Evolutionary conservation across 2,888 invertebrate genomes (phyloP).

Genomic region (Machimus rusticus): DNA sequence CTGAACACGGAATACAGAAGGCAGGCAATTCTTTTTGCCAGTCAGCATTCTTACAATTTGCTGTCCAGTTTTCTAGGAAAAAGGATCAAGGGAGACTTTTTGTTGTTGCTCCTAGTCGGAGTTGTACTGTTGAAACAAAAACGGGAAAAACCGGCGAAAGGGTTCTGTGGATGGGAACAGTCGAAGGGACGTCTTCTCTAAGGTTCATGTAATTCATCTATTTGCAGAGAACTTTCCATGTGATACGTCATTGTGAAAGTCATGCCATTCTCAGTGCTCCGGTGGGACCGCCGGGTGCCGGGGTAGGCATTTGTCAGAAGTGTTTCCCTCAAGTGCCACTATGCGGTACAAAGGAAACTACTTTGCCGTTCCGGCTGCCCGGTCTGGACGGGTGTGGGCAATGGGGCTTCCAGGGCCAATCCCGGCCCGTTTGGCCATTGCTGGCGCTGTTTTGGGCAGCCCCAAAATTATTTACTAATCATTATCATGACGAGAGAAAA

Average conservation of each 20-base stretch:
- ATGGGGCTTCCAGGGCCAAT: background rate
- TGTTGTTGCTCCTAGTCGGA: background rate
- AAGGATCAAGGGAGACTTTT: background rate
- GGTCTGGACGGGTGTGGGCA: background rate
- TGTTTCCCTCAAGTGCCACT: slow-evolving; percentile 23
- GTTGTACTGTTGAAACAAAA: background rate
- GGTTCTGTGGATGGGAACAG: slow-evolving; percentile 11
- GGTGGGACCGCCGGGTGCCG: background rate
- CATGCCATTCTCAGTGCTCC: slow-evolving; percentile 1
- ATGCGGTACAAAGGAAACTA: slow-evolving; percentile 22
- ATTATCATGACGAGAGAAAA: slow-evolving; percentile 36
- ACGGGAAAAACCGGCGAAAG: background rate
- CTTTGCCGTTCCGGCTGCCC: background rate
- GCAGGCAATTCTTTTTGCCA: slow-evolving; percentile 40
- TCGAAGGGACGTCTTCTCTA: slow-evolving; percentile 30
- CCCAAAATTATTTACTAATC: slow-evolving; percentile 36
- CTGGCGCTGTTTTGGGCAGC: background rate
- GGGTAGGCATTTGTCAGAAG: slow-evolving; percentile 37
- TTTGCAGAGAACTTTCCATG: background rate
- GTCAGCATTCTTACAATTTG: slow-evolving; percentile 48
- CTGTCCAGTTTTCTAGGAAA: slow-evolving; percentile 38
- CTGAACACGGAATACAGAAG: slow-evolving; percentile 5
- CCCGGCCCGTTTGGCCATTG: background rate
- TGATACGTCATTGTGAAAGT: slow-evolving; percentile 21
- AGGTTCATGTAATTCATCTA: slow-evolving; percentile 27